These are phyloP conservation scores for Amblyjoppa fuscipennis DNA, from an alignment of 2,888 invertebrate genomes.

Conservation along the genomic window DNA sequence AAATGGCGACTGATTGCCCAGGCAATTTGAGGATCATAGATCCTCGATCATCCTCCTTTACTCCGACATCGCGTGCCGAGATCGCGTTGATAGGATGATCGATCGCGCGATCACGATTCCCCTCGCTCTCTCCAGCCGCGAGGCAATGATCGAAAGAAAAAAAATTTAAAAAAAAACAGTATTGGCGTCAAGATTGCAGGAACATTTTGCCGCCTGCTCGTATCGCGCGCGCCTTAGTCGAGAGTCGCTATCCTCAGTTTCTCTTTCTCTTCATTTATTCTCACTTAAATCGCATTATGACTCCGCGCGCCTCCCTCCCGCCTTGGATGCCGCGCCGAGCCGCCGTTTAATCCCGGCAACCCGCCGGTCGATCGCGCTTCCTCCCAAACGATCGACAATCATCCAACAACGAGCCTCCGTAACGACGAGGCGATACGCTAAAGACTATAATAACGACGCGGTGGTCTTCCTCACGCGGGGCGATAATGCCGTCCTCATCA, in stretches of 20 bases:
- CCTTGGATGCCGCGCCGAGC: constrained; percentile 31
- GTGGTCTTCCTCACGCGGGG: constrained; percentile 49
- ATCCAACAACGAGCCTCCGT: constrained; percentile 39
- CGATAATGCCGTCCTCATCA: constrained; percentile 21
- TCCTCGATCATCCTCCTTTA: neutral
- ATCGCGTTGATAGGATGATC: constrained; percentile 32
- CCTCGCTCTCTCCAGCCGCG: neutral
- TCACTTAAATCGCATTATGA: constrained; percentile 46
- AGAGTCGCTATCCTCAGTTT: constrained; percentile 11
- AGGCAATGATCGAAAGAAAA: constrained; percentile 11
- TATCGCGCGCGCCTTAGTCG: constrained; percentile 43
- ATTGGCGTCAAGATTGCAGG: constrained; percentile 57
- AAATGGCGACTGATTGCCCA: too few species aligned
- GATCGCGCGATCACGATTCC: constrained; percentile 57
- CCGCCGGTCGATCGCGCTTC: constrained; percentile 58
- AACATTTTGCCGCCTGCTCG: constrained; percentile 17
- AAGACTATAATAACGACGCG: constrained; percentile 67
- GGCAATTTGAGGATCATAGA: neutral
- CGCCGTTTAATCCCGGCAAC: constrained; percentile 52
- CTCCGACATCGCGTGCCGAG: constrained; percentile 38
- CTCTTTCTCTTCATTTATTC: constrained; percentile 32
- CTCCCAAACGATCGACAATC: constrained; percentile 60
- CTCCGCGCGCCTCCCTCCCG: constrained; percentile 52
- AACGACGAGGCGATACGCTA: constrained; percentile 61
- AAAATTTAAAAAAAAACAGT: constrained; percentile 27